Evolutionary conservation across 2,797 vertebrate species (phyloP).

Genomic region (Macropodus opercularis): DNA sequence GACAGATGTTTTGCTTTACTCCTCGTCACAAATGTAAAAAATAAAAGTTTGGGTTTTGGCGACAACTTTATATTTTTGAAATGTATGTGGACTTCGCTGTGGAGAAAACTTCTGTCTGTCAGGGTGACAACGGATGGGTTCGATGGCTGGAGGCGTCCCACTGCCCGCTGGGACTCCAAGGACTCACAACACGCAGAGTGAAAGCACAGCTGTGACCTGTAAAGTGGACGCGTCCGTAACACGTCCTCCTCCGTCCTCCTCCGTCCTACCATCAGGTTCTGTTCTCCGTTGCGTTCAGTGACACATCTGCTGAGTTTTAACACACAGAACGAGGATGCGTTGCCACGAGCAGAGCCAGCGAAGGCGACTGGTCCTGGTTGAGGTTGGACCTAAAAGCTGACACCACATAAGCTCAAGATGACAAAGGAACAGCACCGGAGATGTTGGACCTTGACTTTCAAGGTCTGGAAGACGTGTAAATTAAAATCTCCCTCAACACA

Average conservation of each 20-base stretch:
- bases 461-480: no score
- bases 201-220: conserved; percentile 39
- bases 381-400: conserved; percentile 33
- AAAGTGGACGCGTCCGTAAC: conserved; percentile 10
- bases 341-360: not conserved
- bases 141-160: conserved; percentile 8
- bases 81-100: conserved; percentile 61
- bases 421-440: conserved; percentile 13
- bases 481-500: no score
- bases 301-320: conserved; percentile 12
- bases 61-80: conserved; percentile 74
- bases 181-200: conserved; percentile 23
- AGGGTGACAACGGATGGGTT: no score
- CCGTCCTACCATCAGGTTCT: conserved; percentile 28
- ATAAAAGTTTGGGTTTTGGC: conserved; percentile 36
- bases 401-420: conserved; percentile 9
- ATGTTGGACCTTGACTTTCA: no score
- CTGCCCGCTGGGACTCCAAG: conserved; percentile 16
- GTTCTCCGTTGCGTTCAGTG: no score
- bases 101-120: conserved; percentile 32
- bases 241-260: conserved; percentile 47
- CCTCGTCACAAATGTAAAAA: conserved; percentile 40
- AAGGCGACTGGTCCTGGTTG: conserved; percentile 13
- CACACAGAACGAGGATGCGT: conserved; percentile 1
- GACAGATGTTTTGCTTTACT: conserved; percentile 13